These are phyloP conservation scores for Heliangelus exortis DNA, from an alignment of 2,797 vertebrate genomes.

Conservation along the genomic window DNA sequence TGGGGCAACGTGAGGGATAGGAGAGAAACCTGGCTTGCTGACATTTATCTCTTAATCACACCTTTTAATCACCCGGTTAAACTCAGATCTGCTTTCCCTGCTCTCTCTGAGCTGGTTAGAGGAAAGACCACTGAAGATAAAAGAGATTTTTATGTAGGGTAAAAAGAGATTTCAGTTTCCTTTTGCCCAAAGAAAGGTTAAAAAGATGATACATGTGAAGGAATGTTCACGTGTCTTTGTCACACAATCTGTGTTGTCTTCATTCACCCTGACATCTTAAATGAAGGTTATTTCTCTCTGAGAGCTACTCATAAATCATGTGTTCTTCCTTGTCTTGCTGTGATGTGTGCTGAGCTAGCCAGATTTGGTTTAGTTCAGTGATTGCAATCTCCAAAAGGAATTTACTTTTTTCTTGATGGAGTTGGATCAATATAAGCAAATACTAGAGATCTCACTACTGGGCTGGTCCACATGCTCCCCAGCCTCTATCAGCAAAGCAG, in stretches of 20 bases:
- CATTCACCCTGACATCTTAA: background rate
- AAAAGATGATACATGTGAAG: background rate
- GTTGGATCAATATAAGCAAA: background rate
- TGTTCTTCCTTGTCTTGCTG: background rate
- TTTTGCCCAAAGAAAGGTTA: background rate
- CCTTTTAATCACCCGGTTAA: background rate
- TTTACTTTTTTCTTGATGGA: background rate
- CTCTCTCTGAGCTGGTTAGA: background rate
- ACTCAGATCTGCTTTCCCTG: background rate
- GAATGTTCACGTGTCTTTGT: background rate
- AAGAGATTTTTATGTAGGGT: background rate
- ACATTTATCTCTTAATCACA: accelerated
- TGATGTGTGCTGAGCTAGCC: background rate
- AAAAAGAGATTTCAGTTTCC: background rate
- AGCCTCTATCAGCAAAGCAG: background rate
- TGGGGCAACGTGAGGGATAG: background rate
- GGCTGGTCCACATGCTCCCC: background rate
- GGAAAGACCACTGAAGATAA: background rate
- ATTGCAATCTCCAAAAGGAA: background rate
- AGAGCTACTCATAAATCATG: background rate
- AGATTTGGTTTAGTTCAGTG: background rate
- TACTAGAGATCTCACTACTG: background rate
- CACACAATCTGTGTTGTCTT: background rate
- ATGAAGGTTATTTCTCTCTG: background rate
- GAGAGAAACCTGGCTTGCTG: background rate